Percentiles rank a stretch among this genome's conserved stretches.
phyloP scores from a whole-genome alignment of 2,797 vertebrate species.

The Clarias fuscus region DNA sequence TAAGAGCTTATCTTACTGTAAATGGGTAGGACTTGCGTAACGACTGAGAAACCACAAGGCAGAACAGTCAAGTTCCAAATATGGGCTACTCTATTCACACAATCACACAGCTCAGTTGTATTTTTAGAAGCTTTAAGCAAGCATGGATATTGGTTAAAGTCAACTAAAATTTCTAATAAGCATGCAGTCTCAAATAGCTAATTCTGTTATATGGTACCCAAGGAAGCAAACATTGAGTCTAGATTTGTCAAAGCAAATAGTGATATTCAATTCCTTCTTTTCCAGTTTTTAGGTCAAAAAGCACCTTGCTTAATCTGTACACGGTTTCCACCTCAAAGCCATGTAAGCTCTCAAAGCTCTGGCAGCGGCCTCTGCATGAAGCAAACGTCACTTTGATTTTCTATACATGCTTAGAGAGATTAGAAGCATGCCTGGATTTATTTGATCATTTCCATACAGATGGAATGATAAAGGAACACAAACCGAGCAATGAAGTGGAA shows the following conservation, averaged over 20 bases:
- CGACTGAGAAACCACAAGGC: slow-evolving; percentile 36
- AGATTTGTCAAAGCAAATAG: slow-evolving; percentile 35
- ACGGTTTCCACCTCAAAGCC: slow-evolving; percentile 39
- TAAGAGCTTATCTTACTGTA: neutral
- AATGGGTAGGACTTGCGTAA: slow-evolving; percentile 10
- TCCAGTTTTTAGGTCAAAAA: slow-evolving; percentile 2
- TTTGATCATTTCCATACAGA: slow-evolving; percentile 36
- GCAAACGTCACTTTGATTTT: slow-evolving; percentile 56
- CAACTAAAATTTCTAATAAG: slow-evolving; percentile 56
- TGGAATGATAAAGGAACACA: slow-evolving; percentile 37
- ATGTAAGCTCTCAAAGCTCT: slow-evolving; percentile 34
- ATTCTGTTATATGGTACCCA: slow-evolving; percentile 24
- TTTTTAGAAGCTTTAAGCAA: slow-evolving; percentile 55
- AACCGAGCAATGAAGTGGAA: slow-evolving; percentile 22
- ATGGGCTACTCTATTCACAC: slow-evolving; percentile 59
- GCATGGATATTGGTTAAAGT: slow-evolving; percentile 45
- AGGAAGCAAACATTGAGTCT: slow-evolving; percentile 54
- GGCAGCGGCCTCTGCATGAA: slow-evolving; percentile 54
- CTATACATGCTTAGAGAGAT: slow-evolving; percentile 53
- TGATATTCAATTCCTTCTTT: neutral
- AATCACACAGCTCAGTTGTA: slow-evolving; percentile 54
- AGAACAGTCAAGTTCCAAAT: slow-evolving; percentile 40
- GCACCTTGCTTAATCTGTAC: neutral
- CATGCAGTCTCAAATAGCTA: slow-evolving; percentile 65
- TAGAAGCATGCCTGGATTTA: slow-evolving; percentile 45